Base-by-base conservation (phyloP, 2,113 vertebrate species). In the Turnix velox region DNA sequence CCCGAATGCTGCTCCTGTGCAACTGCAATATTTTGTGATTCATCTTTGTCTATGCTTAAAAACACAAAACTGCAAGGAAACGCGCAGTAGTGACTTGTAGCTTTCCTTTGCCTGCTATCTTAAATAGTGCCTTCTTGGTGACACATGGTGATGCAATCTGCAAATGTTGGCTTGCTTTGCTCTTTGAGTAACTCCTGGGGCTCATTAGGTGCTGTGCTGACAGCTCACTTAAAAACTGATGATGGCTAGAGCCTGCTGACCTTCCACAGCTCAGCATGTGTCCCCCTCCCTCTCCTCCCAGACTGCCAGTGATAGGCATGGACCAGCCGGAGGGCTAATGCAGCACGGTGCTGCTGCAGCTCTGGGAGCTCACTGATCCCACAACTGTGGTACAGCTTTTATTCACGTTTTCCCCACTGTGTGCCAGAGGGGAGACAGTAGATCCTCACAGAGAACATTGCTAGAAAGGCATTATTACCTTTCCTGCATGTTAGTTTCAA, bases 141-240 rank as follows among this genome's bases (percentile, higher is more conserved):
- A 43, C 15, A 52, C 30, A 49, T 31, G 8, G 18, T 37, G 12
- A 59, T 18, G 15, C 8, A 73, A 18, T 23, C 69, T 90, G 40
- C 23, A 39, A 6, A 65, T 3, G 1, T 59, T 42, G 19, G 8
- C 24, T 45, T 76, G 43, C 66, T 80, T 80, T 63, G 39, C 35
- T 31, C 15, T 59, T 49, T 28, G 27, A 8, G 23, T 63, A 68
- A 42, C 5, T 87, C 39, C 43, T 68, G 31, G 39, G 31, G 8
- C 52, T 89, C 0, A 0, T n/a, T 42, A 23, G 14, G 9, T 25
- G 35, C 16, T 0, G 0, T 37, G 27, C 65, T 51, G 49, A 40
- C 40, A 85, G 57, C 61, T 78, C 46, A 58, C 14, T 3, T 42
- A 33, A 4, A 58, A 91, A 20, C 5, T 37, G 6, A 46, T 10